Base-by-base conservation (phyloP, 23 tunicate genomes). In the Halocynthia aurantium region DNA sequence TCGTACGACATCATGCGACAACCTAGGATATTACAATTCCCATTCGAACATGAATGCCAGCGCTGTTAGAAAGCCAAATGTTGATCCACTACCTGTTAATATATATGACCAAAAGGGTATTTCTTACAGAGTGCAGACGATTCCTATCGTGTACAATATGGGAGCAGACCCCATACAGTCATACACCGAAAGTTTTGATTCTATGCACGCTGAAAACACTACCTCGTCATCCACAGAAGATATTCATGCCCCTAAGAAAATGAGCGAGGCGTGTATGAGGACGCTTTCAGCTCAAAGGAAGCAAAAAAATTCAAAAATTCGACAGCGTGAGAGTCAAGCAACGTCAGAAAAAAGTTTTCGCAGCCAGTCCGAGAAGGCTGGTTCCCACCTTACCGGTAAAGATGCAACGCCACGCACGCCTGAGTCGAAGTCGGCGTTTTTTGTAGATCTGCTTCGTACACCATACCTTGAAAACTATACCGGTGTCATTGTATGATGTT, bases 231-330 rank as follows among this genome's bases (percentile, higher is more conserved):
- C 83, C 15, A 53, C 19, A 40, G 72, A 77, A 11, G 81, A 74
- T 20, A 55, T 40, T 11, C 57, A 62, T 61, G 53, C 61, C 67
- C 62, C 83, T 15, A 72, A 81, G 49, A 84, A 78, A 71, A 84
- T 84, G 89, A 84, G 89, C 77, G 89, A 84, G 56, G 83, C 82
- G 13, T 84, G 83, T 64, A 82, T 80, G 83, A 65, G 73, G 53
- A 84, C 83, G 10, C 57, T 84, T 22, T 82, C 89, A 13, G 89
- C 89, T 22, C 89, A 84, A 54, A 51, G 89, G 2, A 84, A 84
- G 71, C 78, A 78, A 12, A 78, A 83, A 50, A 80, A 78, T 64
- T 63, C 73, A 52, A 70, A 70, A 11, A 18, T 84, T 0, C 67
- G 62, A 54, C 80, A 74, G 20, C 19, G 77, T 17, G 65, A 51